Evolutionary conservation across 2,113 vertebrate genomes (phyloP), one percentile per base, ranked within the genome.

Genomic region (Haemorhous mexicanus): DNA sequence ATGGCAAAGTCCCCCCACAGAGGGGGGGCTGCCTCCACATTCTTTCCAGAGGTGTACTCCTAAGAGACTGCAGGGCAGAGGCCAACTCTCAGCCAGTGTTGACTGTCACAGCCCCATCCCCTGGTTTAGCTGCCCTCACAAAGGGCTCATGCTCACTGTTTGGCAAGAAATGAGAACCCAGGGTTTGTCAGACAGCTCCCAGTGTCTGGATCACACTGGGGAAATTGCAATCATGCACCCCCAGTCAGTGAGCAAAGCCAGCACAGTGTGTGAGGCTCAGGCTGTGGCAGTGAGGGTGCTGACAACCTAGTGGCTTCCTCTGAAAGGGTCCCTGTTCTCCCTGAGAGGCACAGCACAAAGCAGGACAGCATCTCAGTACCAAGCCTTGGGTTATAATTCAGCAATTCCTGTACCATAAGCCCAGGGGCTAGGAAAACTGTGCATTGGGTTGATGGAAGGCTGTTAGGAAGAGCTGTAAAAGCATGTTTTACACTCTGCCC

Each of bases 101-200:
- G 28, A 23, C 35, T 81, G 52, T 77, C 50, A 56, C 39, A 68
- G 35, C 24, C 66, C 28, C 0, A 2, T 32, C 44, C 66, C 39
- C 47, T 67, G 35, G 10, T 70, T 63, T 28, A 19, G 14, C 53
- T 89, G 20, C 16, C 35, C 43, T 73, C 50, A 58, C 37, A 46
- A 58, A 84, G 27, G 32, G 26, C 27, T 69, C 0, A 1, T 9
- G 5, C 23, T 55, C 5, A 1, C 46, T 64, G 7, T 46, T 75
- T 33, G 46, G 32, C 43, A 59, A 7, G 1, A 13, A 55, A 47
- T 1, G 10, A 85, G 50, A 44, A 59, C 41, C 3, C 0, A 0
- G 33, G 22, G 21, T 67, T 69, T 73, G n/a, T 46, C n/a, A 82
- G 43, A 10, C 8, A 20, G 20, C 19, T 84, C 55, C 52, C 59